Base-by-base conservation (phyloP, 2,888 invertebrate species). In the Sinelater perroti region DNA sequence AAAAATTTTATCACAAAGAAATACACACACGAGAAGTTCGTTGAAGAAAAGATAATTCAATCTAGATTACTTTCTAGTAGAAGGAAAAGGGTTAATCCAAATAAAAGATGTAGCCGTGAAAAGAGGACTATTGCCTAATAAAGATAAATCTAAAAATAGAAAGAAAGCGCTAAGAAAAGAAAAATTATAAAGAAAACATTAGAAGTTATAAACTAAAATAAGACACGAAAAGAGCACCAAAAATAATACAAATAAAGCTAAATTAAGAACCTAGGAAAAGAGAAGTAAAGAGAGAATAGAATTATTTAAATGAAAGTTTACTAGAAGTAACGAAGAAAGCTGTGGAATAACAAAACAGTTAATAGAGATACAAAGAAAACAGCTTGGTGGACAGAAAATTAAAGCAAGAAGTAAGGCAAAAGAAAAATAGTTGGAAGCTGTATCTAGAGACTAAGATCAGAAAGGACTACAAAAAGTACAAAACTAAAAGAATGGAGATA, bases 261-360 rank as follows among this genome's bases (percentile, higher is more conserved):
- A 30, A 30, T 6, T 5, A 24, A 24, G 5, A 7, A 7, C 24
- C 11, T 14, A 33, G 3, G 16, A 33, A 11, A 13, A 2, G 16
- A 13, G 13, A 13, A 2, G 10, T 5, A 10, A 7, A 24, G 5
- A 24, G 24, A 24, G 7, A 30, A 5, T 5, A 11, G n/a, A 30
- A 3, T 5, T 30, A 30, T n/a, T 5, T 30, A 5, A 30, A 30
- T 4, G 5, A n/a, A n/a, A 30, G n/a, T 11, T 10, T 30, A n/a
- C 30, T 5, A n/a, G n/a, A 30, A 30, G 30, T n/a, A 30, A 11
- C 30, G n/a, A 3, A 30, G 30, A 30, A 30, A 30, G 30, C n/a
- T 30, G 30, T 11, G 30, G 30, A 30, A n/a, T 30, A 30, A 5
- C 30, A n/a, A 30, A 30, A n/a, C n/a, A n/a, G n/a, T n/a, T n/a